phyloP scores from a whole-genome alignment of 92 coral and sea anemone genomes.

The Actinernus sp. region DNA sequence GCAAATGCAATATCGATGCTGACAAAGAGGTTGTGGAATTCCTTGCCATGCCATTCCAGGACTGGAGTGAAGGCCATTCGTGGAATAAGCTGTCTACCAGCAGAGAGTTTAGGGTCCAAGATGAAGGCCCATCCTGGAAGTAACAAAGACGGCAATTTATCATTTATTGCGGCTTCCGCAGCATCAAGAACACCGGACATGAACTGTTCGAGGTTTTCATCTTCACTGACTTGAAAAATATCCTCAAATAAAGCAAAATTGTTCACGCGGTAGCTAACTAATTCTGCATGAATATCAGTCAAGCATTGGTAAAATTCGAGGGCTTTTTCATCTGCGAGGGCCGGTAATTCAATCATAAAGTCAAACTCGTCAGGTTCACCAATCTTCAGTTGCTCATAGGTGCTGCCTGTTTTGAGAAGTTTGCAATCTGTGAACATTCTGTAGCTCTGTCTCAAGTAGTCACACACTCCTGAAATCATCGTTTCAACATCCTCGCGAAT shows the following conservation, averaged over 20 bases:
- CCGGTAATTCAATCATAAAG: slow-evolving; percentile 35
- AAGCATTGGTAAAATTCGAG: neutral
- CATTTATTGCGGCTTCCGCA: slow-evolving; percentile 5
- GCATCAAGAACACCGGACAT: slow-evolving; percentile 15
- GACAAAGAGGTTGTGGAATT: slow-evolving; percentile 15
- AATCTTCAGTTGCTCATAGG: slow-evolving; percentile 49
- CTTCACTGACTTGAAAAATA: slow-evolving; percentile 8
- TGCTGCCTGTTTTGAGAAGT: slow-evolving; percentile 40
- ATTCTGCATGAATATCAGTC: neutral
- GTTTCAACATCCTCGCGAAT: slow-evolving; percentile 20
- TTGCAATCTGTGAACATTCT: slow-evolving; percentile 12
- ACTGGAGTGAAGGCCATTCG: slow-evolving; percentile 38
- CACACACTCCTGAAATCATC: slow-evolving; percentile 14
- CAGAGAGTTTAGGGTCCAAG: neutral
- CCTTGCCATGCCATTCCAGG: slow-evolving; percentile 26
- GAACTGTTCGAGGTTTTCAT: slow-evolving; percentile 6
- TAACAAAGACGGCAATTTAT: slow-evolving; percentile 3
- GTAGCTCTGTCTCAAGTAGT: slow-evolving; percentile 12
- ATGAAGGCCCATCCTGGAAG: slow-evolving; percentile 28
- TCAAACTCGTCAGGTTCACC: slow-evolving; percentile 54
- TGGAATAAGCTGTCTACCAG: neutral
- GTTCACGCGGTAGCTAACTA: slow-evolving; percentile 7
- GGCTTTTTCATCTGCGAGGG: slow-evolving; percentile 3
- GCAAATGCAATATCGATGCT: slow-evolving; percentile 38
- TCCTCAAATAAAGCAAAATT: slow-evolving; percentile 13